Conservation (phyloP, 2,797 vertebrate species). For the Onychomys leucogaster region DNA sequence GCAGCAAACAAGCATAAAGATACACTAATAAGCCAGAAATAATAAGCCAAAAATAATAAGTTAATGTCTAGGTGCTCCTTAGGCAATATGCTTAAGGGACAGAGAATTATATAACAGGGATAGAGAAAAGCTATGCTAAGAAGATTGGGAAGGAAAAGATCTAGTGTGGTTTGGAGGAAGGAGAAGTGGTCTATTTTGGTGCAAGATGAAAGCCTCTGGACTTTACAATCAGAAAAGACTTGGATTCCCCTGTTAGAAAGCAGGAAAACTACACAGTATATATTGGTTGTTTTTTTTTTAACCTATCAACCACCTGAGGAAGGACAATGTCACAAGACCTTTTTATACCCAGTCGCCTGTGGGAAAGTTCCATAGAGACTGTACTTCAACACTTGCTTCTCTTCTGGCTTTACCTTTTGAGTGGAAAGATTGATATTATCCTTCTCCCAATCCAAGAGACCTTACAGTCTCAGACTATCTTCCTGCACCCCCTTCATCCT, state of each 20-base stretch:
- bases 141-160: background rate
- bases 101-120: background rate
- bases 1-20: background rate
- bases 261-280: background rate
- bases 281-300: slow-evolving; percentile 15
- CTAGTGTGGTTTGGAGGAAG: background rate
- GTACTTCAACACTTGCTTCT: background rate
- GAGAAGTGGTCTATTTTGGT: background rate
- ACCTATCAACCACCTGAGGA: background rate
- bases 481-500: background rate
- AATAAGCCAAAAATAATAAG: background rate
- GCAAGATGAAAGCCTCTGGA: background rate
- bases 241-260: background rate
- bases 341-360: background rate
- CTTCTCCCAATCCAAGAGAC: background rate
- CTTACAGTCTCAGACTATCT: background rate
- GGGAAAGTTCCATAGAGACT: background rate
- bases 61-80: background rate
- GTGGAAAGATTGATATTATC: background rate
- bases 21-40: background rate
- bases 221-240: background rate
- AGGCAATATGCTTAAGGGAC: background rate
- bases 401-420: background rate
- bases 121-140: background rate
- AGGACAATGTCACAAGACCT: background rate